Evolutionary conservation across 2,888 invertebrate genomes (phyloP).

Genomic region (Harpagoxenus sublaevis): DNA sequence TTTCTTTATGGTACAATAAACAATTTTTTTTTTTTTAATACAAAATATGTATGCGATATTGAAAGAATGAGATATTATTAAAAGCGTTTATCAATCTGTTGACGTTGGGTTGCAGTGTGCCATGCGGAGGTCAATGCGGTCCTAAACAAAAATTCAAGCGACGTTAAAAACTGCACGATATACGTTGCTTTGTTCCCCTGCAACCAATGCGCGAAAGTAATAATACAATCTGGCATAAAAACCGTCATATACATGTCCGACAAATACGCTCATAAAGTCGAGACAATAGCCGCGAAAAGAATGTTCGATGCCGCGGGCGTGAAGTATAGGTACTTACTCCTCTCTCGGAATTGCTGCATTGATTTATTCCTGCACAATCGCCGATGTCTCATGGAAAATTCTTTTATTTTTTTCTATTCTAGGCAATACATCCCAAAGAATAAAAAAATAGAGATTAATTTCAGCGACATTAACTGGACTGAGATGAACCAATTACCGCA

Average conservation of each 20-base stretch:
- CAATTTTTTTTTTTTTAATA: not conserved
- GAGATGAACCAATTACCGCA: constrained; percentile 86
- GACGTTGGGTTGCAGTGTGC: constrained; percentile 90
- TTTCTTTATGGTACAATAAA: constrained; percentile 92
- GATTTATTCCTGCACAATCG: not conserved
- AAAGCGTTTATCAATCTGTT: not conserved
- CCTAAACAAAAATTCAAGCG: constrained; percentile 94
- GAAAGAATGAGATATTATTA: not conserved
- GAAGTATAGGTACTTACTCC: not conserved
- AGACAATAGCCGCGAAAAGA: constrained; percentile 91
- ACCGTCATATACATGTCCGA: constrained; percentile 94
- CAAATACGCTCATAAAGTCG: constrained; percentile 91
- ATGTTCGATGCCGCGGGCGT: constrained; percentile 87
- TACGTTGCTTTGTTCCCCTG: constrained; percentile 98
- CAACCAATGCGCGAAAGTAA: constrained; percentile 98
- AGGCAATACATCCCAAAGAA: constrained; percentile 90
- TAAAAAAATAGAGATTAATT: constrained; percentile 90
- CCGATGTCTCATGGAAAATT: not conserved
- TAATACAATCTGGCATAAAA: constrained; percentile 96
- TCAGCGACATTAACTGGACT: constrained; percentile 89
- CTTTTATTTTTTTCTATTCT: constrained; percentile 77
- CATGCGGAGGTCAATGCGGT: constrained; percentile 99
- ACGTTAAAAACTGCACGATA: constrained; percentile 93
- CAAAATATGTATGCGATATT: not conserved
- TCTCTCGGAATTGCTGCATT: not conserved